A percentile compares a stretch with the other conserved stretches of the same genome.
phyloP scores from a whole-genome alignment of 2,113 vertebrate species.

The Psammodynastes pulverulentus region DNA sequence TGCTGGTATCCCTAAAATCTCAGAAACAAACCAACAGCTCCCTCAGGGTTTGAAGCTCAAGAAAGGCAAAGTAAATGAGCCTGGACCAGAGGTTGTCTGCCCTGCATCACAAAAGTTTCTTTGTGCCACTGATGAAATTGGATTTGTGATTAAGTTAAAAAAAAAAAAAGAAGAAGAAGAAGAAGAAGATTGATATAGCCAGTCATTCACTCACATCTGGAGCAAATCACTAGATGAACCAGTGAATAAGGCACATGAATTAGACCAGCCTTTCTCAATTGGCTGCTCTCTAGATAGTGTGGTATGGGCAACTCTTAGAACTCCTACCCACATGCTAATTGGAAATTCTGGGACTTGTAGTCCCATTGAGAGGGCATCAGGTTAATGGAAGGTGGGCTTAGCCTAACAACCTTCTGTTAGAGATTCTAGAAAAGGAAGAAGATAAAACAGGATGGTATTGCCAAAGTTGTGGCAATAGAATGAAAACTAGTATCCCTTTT shows the following conservation, averaged over 20 bases:
- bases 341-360: not conserved
- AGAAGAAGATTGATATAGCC: conserved; percentile 36
- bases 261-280: not conserved
- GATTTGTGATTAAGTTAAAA: not conserved
- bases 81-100: not conserved
- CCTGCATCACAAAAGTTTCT: conserved; percentile 12
- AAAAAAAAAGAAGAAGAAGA: not conserved
- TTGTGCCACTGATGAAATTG: not conserved
- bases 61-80: not conserved
- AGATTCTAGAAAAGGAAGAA: not conserved
- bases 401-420: not conserved
- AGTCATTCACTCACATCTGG: conserved; percentile 16
- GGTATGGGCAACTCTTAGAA: not conserved
- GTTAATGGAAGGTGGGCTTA: not conserved
- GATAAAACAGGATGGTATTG: not conserved
- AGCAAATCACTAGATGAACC: not conserved
- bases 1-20: not conserved
- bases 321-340: not conserved
- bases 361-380: not conserved
- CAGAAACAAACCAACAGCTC: not conserved
- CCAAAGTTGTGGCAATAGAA: not conserved
- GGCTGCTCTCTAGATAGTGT: not conserved
- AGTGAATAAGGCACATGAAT: not conserved
- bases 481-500: not conserved
- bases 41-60: conserved; percentile 5